Base-by-base conservation (phyloP, 2,113 vertebrate species). In the Girardinichthys multiradiatus region DNA sequence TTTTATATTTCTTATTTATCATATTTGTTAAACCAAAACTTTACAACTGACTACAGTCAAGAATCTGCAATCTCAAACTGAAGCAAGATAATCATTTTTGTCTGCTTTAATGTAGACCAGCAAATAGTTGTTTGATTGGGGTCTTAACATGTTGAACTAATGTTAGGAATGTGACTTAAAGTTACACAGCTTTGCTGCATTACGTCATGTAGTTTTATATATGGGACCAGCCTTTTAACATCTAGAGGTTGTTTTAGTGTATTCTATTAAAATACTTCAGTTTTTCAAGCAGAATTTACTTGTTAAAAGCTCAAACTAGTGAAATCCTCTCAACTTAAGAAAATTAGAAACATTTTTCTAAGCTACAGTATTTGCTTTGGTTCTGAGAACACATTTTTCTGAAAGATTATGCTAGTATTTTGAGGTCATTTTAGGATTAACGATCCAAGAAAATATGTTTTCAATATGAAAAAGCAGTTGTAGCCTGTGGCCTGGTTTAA, bases 351-450 rank as follows among this genome's bases (percentile, higher is more conserved):
- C 8, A 54, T 54, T 54, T 54, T 54, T 54, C 48, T 54, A 39
- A 64, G 12, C 11, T 2, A n/a, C n/a, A n/a, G n/a, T n/a, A n/a
- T 26, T 13, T n/a, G 24, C 51, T 57, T 42, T 54, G 12, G 27
- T 29, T 35, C 60, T 69, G 64, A 21, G 27, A 60, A n/a, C 21
- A n/a, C 12, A 42, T 2, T 57, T 45, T 35, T 28, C 11, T 37
- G 1, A 64, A 63, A 64, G 14, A 29, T 58, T 17, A 31, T 21
- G 28, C 15, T 9, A 30, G 17, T 4, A 30, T 21, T 57, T 64
- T 58, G 26, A 59, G 26, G 10, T 0, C 2, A n/a, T 74, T 58
- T 19, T 4, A 0, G 0, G 4, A 0, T 73, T 30, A 54, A n/a
- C 19, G 42, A 19, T 2, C 19, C 24, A 54, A 54, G 48, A 54